Conservation (phyloP, 2,797 vertebrate species). For the Darevskia nairensis region DNA sequence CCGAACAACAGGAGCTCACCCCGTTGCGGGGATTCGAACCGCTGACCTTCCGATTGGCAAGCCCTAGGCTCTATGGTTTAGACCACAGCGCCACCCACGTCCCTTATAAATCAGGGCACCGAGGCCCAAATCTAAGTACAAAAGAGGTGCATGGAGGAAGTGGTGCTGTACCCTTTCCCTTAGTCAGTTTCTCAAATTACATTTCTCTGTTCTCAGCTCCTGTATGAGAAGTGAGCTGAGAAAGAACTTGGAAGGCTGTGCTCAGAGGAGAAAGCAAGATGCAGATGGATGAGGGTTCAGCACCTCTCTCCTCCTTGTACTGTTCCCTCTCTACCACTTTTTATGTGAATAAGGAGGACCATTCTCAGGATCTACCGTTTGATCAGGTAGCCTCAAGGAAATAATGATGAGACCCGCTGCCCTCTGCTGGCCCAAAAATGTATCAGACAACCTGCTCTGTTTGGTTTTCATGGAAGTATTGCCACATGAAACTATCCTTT, state of each 20-base stretch:
- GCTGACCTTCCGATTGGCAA: no score
- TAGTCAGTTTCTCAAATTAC: neutral
- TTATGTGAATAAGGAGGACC: neutral
- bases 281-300: neutral
- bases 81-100: no score
- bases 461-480: fast-evolving
- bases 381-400: neutral
- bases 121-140: neutral
- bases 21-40: fast-evolving
- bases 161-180: no score
- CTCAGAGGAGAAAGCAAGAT: neutral
- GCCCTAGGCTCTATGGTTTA: no score
- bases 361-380: neutral
- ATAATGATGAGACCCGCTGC: constrained; percentile 50
- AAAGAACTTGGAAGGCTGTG: neutral
- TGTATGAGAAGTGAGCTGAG: neutral
- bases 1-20: no score
- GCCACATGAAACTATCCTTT: fast-evolving
- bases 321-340: neutral
- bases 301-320: neutral
- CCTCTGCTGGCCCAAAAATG: constrained; percentile 56
- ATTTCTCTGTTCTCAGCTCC: neutral
- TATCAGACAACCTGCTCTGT: neutral
- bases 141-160: neutral
- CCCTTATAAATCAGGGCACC: no score